Evolutionary conservation across 2,113 vertebrate genomes (phyloP).

Genomic region (Carassius auratus): DNA sequence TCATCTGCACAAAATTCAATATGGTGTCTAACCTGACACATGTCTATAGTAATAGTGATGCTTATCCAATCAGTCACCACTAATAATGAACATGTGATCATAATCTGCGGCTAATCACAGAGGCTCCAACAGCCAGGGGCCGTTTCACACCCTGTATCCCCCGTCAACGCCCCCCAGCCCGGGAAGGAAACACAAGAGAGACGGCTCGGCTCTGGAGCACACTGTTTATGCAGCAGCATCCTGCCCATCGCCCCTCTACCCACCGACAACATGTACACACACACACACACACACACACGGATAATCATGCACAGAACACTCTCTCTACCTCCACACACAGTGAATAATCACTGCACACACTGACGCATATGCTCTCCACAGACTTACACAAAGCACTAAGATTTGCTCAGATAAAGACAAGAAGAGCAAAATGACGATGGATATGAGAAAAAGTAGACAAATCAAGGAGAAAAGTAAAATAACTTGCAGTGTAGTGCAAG

Average conservation of each 20-base stretch:
- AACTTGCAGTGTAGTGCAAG: background rate
- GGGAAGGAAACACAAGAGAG: conserved; percentile 33
- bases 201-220: conserved; percentile 24
- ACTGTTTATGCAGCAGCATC: conserved; percentile 38
- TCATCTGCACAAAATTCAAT: no score
- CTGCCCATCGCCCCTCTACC: background rate
- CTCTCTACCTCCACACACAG: conserved; percentile 2
- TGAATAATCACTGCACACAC: conserved; percentile 14
- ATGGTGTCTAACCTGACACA: background rate
- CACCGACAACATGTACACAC: background rate
- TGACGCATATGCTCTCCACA: background rate
- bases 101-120: background rate
- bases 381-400: background rate
- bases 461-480: background rate
- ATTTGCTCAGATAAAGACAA: background rate
- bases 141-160: background rate
- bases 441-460: background rate
- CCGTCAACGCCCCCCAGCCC: background rate
- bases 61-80: background rate
- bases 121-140: background rate
- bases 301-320: background rate
- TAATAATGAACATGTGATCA: background rate
- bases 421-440: background rate
- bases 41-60: background rate
- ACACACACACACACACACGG: background rate